A percentile compares a stretch with the other conserved stretches of the same genome.
phyloP scores from a whole-genome alignment of 2,888 invertebrate species.

The Meiosimyza platycephala region DNA sequence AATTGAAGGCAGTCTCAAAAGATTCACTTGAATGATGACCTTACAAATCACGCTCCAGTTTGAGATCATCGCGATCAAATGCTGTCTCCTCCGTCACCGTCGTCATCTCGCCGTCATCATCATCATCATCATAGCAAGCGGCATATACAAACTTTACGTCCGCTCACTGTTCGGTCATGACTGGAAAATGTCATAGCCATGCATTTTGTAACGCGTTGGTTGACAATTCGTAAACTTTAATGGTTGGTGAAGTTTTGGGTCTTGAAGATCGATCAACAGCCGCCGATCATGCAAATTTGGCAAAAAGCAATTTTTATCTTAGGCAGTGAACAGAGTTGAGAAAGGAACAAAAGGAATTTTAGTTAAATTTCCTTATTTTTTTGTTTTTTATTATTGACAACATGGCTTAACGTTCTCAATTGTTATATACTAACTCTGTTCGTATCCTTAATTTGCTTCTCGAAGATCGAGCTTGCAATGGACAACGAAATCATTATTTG shows the following conservation, averaged over 20 bases:
- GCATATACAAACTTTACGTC: not conserved
- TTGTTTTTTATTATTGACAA: too few species aligned
- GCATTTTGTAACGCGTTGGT: conserved; percentile 17
- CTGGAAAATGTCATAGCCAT: conserved; percentile 15
- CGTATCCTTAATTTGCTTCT: too few species aligned
- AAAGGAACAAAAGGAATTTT: too few species aligned
- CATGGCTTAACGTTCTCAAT: too few species aligned
- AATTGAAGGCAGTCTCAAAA: conserved; percentile 5
- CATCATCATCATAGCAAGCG: conserved; percentile 13
- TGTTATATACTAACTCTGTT: too few species aligned
- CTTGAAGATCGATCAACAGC: conserved; percentile 25
- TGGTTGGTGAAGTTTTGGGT: conserved; percentile 12
- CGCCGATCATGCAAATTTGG: conserved; percentile 30
- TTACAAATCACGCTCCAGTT: conserved; percentile 62
- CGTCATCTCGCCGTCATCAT: not conserved
- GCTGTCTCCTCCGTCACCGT: conserved; percentile 6
- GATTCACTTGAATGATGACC: conserved; percentile 58
- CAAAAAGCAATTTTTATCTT: too few species aligned
- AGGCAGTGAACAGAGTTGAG: too few species aligned
- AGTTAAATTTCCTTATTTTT: too few species aligned
- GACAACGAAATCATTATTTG: conserved; percentile 9
- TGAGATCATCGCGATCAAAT: conserved; percentile 29
- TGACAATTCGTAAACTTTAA: conserved; percentile 32
- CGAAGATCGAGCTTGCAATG: too few species aligned
- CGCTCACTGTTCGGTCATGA: conserved; percentile 7